Evolutionary conservation across 2,797 vertebrate genomes (phyloP), one percentile per base, ranked within the genome.

Genomic region (Molossus alvarezi): DNA sequence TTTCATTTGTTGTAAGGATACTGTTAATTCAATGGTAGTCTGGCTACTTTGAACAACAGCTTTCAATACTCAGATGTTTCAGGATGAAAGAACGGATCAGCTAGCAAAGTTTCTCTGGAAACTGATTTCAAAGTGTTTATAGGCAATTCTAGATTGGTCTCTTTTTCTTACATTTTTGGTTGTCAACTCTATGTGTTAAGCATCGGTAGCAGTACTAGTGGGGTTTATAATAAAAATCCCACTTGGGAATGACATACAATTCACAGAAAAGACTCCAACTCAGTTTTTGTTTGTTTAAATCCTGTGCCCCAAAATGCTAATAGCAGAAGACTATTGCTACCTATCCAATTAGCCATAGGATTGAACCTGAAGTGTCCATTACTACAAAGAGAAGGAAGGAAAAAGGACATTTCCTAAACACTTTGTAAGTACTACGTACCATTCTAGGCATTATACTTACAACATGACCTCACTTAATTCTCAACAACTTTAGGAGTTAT

Each of bases 401-500:
- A 81, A 87, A 86, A 88, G 37, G 84, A 82, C 25, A 88, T n/a
- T 69, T 13, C 27, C 53, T 53, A 13, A 90, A 75, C 15, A 57
- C 45, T 33, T 72, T 72, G 64, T 96, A 67, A 75, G 55, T 75
- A 79, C 9, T 77, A 29, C 81, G n/a, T 91, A 84, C n/a, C 88
- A 73, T 33, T 95, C 67, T 75, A 77, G 82, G 64, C 27, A 53
- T 88, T 94, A 86, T 7, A 77, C 29, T 64, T 11, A 85, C 25
- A 64, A 41, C 27, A 69, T 51, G 64, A 81, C 23, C 79, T 91
- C 85, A 88, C 51, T 91, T 93, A 92, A 94, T 90, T 94, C 71
- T 91, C 71, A 96, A 62, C 45, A 96, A 75, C 60, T 75, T 69
- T 41, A 75, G 51, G 72, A 95, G 88, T 85, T 91, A 94, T 72